These are phyloP conservation scores for Danaus melanippus DNA, from an alignment of 1,140 invertebrate genomes.

Conservation along the genomic window DNA sequence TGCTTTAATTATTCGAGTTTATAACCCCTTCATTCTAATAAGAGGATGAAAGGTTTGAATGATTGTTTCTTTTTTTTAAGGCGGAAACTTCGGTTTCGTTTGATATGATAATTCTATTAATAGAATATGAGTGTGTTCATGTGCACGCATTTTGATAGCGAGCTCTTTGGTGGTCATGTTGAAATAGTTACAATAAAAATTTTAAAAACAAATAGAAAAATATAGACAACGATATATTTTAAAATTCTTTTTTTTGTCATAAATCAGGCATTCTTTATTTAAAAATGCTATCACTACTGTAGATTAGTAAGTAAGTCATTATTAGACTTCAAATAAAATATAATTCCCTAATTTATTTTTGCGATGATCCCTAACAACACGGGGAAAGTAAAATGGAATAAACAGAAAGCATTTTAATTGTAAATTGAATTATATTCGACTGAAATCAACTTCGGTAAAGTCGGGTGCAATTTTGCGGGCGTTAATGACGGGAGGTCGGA, in stretches of 20 bases:
- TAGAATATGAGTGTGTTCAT: slow-evolving; percentile 51
- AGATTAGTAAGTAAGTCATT: slow-evolving; percentile 14
- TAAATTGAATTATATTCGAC: slow-evolving; percentile 61
- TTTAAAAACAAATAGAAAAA: no score
- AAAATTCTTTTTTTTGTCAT: no score
- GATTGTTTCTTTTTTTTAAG: slow-evolving; percentile 62
- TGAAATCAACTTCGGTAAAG: slow-evolving; percentile 44
- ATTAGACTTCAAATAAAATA: slow-evolving; percentile 13
- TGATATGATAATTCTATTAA: slow-evolving; percentile 67
- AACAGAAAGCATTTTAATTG: slow-evolving; percentile 50
- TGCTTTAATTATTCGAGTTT: slow-evolving; percentile 10
- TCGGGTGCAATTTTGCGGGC: slow-evolving; percentile 29
- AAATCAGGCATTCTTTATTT: no score
- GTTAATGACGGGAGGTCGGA: slow-evolving; percentile 44
- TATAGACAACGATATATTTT: no score
- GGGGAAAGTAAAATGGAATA: slow-evolving; percentile 35
- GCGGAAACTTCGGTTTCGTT: slow-evolving; percentile 48
- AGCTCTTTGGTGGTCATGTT: slow-evolving; percentile 3
- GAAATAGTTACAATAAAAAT: no score
- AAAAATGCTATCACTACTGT: no score
- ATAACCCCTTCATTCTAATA: slow-evolving; percentile 55
- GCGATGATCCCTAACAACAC: slow-evolving; percentile 22
- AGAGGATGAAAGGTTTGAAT: slow-evolving; percentile 61
- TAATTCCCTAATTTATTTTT: slow-evolving; percentile 7
- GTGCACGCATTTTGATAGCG: slow-evolving; percentile 43